phyloP scores from a whole-genome alignment of 2,888 invertebrate species.

The Lithophane ornitopus region DNA sequence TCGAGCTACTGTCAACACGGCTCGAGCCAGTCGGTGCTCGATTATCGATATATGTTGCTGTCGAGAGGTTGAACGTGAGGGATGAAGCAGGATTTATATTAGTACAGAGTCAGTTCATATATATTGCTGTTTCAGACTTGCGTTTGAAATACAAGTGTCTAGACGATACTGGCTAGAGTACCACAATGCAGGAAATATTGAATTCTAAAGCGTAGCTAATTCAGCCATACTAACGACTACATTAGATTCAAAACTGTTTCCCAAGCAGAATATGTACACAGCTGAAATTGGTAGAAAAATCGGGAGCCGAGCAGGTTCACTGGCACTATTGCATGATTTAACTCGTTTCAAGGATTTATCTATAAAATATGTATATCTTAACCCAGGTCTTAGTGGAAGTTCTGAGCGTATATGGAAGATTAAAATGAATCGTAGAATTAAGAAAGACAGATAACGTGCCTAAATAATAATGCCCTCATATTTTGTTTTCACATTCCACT shows the following conservation, averaged over 20 bases:
- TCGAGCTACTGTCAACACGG: constrained; percentile 21
- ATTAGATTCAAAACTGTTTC: neutral
- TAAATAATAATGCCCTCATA: constrained; percentile 2
- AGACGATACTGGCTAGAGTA: too few species aligned
- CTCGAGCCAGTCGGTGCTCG: constrained; percentile 15
- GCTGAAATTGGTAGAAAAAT: neutral
- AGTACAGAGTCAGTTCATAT: neutral
- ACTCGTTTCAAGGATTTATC: neutral
- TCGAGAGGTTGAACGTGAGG: neutral
- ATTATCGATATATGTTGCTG: constrained; percentile 19
- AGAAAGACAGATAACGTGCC: neutral
- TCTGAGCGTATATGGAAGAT: neutral
- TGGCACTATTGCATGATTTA: neutral
- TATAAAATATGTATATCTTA: neutral
- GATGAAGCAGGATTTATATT: constrained; percentile 9
- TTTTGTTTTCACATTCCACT: constrained; percentile 9
- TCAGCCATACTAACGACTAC: neutral
- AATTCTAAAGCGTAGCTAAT: neutral
- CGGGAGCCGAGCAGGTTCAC: neutral
- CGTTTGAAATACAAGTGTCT: too few species aligned
- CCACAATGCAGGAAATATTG: neutral
- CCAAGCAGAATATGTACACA: neutral
- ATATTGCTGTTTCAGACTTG: neutral
- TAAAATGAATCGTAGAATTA: neutral
- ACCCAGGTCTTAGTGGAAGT: neutral